A percentile compares a stretch with the other conserved stretches of the same genome.
Conservation (phyloP, 2,113 vertebrate genomes). For the Chrysochloris asiatica region DNA sequence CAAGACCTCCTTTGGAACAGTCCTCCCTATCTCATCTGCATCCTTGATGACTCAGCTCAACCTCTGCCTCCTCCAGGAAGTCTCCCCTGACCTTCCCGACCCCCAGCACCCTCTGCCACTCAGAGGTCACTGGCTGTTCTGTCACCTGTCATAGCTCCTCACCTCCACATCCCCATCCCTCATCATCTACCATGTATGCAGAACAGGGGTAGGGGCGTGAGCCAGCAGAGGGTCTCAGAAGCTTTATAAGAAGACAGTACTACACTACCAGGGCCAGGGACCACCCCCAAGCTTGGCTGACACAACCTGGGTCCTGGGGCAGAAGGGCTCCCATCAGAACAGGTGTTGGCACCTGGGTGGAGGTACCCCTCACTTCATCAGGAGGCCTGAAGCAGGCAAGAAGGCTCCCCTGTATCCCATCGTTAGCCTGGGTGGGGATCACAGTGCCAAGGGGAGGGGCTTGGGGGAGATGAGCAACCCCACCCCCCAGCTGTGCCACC, state of each 20-base stretch:
- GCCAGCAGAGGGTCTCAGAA: too few relatives aligned
- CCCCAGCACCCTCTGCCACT: not conserved
- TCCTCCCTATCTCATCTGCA: not conserved
- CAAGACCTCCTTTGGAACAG: not conserved
- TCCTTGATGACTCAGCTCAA: not conserved
- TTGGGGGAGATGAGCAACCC: not conserved
- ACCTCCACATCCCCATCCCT: not conserved
- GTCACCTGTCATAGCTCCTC: not conserved
- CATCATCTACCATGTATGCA: not conserved
- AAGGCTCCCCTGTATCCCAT: not conserved
- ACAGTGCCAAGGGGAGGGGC: rapidly evolving
- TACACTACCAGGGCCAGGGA: not conserved
- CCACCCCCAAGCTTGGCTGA: not conserved
- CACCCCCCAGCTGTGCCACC: rapidly evolving
- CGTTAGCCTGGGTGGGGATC: not conserved
- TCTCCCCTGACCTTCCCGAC: not conserved
- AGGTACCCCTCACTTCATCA: not conserved
- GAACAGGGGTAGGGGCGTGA: not conserved
- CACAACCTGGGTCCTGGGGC: not conserved
- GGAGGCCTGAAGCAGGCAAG: not conserved
- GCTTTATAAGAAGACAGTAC: not conserved
- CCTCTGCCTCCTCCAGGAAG: not conserved
- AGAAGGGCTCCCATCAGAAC: not conserved
- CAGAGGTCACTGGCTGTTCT: not conserved
- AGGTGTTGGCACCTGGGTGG: not conserved